Conservation (phyloP, 2,888 invertebrate species). For the Nasonovia ribisnigri region DNA sequence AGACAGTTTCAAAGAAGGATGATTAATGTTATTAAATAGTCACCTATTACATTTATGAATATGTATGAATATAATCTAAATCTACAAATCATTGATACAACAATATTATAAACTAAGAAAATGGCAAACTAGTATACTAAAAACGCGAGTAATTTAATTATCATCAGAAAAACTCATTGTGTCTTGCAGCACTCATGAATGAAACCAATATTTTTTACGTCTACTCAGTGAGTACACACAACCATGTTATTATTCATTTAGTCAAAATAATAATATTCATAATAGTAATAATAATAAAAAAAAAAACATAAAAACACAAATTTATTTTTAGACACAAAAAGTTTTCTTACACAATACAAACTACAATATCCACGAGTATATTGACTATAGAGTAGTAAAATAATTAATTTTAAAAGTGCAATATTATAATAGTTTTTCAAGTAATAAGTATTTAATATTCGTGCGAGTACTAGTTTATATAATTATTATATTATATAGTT, state of each 20-base stretch:
- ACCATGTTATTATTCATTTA: not conserved
- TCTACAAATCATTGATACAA: constrained; percentile 14
- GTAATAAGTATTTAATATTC: not conserved
- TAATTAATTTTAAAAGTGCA: constrained; percentile 33
- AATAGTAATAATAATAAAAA: not conserved
- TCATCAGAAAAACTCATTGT: constrained; percentile 14
- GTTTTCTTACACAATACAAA: not conserved
- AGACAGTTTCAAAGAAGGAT: constrained; percentile 47
- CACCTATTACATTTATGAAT: constrained; percentile 27
- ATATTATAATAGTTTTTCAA: constrained; percentile 1
- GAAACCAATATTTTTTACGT: not conserved
- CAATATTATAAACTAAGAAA: constrained; percentile 12
- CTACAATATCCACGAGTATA: constrained; percentile 11
- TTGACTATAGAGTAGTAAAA: constrained; percentile 4
- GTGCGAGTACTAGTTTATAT: constrained; percentile 26
- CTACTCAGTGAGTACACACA: not conserved
- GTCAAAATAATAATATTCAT: not conserved
- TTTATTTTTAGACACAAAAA: not conserved
- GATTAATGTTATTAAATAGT: constrained; percentile 36
- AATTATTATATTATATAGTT: not conserved
- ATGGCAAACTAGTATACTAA: constrained; percentile 16
- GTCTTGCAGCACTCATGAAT: not conserved
- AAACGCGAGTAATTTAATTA: constrained; percentile 14
- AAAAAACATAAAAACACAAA: not conserved
- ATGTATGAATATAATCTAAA: constrained; percentile 36